phyloP scores from a whole-genome alignment of 2,797 vertebrate genomes.

The Pogoniulus pusillus region DNA sequence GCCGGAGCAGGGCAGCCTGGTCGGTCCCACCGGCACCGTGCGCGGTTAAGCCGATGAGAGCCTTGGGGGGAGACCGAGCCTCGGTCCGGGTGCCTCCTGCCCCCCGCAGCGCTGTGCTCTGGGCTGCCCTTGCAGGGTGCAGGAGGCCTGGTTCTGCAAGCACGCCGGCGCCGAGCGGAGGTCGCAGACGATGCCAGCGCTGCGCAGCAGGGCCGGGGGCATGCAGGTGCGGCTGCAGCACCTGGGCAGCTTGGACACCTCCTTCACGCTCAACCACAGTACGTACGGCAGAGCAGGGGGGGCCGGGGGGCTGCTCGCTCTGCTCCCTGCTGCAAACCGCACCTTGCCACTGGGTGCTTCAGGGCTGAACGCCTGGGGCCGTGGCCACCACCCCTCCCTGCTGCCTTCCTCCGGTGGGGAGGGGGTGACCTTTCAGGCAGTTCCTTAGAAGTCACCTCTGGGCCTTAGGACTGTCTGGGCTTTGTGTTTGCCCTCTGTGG shows the following conservation, averaged over 20 bases:
- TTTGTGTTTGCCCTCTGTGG: not conserved
- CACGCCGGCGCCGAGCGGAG: conserved; percentile 86
- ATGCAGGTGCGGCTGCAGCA: conserved; percentile 90
- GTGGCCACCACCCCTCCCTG: not conserved
- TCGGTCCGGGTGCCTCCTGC: not conserved
- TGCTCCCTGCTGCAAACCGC: not conserved
- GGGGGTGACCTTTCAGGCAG: not conserved
- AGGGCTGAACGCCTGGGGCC: not conserved
- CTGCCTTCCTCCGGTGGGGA: not conserved
- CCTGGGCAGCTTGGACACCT: conserved; percentile 90
- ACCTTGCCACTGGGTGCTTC: not conserved
- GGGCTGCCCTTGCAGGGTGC: conserved; percentile 73
- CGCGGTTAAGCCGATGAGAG: not conserved
- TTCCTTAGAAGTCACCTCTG: not conserved
- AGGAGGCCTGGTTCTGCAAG: conserved; percentile 86
- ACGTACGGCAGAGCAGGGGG: not conserved
- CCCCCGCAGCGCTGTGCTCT: not conserved
- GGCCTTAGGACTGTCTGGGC: not conserved
- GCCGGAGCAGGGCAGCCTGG: accelerated
- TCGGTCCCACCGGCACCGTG: not conserved
- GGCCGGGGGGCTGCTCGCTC: not conserved
- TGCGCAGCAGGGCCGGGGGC: conserved; percentile 85
- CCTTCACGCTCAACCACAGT: conserved; percentile 93
- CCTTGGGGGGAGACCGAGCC: not conserved
- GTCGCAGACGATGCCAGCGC: conserved; percentile 94